Conservation (phyloP, 2,888 invertebrate genomes). For the Drosophila histrio region DNA sequence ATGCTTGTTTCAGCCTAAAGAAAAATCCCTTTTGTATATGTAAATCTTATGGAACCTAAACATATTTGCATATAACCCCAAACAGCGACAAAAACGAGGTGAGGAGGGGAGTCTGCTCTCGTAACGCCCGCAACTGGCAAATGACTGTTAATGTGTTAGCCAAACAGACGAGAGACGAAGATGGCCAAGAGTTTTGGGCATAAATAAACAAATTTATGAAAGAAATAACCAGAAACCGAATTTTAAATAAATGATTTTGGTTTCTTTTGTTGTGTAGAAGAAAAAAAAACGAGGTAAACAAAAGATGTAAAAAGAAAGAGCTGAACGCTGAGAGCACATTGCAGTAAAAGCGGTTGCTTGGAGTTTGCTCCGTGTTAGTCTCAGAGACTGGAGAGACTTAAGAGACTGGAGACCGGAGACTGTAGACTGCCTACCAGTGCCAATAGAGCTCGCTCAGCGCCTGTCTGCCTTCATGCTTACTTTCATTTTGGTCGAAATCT, state of each 20-base stretch:
- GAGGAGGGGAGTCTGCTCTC: slow-evolving; percentile 2
- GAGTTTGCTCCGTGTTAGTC: slow-evolving; percentile 15
- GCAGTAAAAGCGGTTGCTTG: slow-evolving; percentile 58
- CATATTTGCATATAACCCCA: slow-evolving; percentile 59
- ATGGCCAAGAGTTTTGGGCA: slow-evolving; percentile 33
- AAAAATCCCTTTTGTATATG: slow-evolving; percentile 20
- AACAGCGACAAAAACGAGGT: slow-evolving; percentile 19
- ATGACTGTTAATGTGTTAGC: slow-evolving; percentile 50
- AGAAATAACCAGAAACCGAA: slow-evolving; percentile 64
- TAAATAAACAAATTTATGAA: slow-evolving; percentile 60
- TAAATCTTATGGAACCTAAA: slow-evolving; percentile 23
- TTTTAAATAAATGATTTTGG: slow-evolving; percentile 76
- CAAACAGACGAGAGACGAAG: slow-evolving; percentile 45
- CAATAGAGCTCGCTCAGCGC: slow-evolving; percentile 23
- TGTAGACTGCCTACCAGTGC: background rate
- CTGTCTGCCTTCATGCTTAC: slow-evolving; percentile 62
- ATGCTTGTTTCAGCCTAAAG: background rate
- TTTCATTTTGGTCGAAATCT: slow-evolving; percentile 64
- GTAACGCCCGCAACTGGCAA: slow-evolving; percentile 44
- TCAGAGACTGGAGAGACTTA: slow-evolving; percentile 11
- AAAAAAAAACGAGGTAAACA: slow-evolving; percentile 53
- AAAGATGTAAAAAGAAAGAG: slow-evolving; percentile 45
- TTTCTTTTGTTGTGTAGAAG: slow-evolving; percentile 62
- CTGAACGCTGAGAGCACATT: slow-evolving; percentile 40
- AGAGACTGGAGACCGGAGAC: slow-evolving; percentile 9